Evolutionary conservation across 2,113 vertebrate species (phyloP).

Genomic region (Mesembrinibis cayennensis): DNA sequence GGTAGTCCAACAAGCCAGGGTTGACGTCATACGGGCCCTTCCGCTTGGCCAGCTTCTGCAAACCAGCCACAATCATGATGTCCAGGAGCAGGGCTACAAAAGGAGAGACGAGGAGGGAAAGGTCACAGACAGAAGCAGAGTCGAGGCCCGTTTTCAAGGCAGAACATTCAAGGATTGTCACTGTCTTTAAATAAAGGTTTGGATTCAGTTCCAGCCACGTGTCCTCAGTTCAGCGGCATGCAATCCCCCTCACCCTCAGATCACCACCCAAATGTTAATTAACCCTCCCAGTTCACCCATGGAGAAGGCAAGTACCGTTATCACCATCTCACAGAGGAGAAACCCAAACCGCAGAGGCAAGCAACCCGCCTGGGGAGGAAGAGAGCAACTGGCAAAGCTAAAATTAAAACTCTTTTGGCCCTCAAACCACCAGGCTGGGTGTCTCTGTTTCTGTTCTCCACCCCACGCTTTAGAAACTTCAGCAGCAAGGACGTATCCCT

Average conservation of each 20-base stretch:
- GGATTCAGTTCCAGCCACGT: background rate
- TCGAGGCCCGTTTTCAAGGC: background rate
- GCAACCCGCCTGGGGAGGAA: background rate
- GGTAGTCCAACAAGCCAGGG: slow-evolving; percentile 86
- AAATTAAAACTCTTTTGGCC: background rate
- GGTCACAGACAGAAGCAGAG: background rate
- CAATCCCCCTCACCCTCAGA: background rate
- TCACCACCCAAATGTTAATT: background rate
- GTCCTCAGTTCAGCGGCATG: accelerated
- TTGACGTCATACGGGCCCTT: slow-evolving; percentile 87
- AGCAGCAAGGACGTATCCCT: background rate
- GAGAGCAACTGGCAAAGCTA: background rate
- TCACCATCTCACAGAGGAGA: background rate
- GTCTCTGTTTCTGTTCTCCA: background rate
- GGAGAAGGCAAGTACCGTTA: background rate
- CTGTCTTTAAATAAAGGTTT: background rate
- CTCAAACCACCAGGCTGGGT: background rate
- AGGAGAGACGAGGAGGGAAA: background rate
- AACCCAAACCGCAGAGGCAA: background rate
- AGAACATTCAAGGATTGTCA: background rate
- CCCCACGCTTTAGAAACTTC: background rate
- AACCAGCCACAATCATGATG: slow-evolving; percentile 86
- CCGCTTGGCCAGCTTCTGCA: slow-evolving; percentile 92
- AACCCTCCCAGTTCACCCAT: background rate
- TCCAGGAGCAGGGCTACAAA: slow-evolving; percentile 87